A percentile compares a stretch with the other conserved stretches of the same genome.
Evolutionary conservation across 2,113 vertebrate species (phyloP).

Genomic region (Elaphurus davidianus): DNA sequence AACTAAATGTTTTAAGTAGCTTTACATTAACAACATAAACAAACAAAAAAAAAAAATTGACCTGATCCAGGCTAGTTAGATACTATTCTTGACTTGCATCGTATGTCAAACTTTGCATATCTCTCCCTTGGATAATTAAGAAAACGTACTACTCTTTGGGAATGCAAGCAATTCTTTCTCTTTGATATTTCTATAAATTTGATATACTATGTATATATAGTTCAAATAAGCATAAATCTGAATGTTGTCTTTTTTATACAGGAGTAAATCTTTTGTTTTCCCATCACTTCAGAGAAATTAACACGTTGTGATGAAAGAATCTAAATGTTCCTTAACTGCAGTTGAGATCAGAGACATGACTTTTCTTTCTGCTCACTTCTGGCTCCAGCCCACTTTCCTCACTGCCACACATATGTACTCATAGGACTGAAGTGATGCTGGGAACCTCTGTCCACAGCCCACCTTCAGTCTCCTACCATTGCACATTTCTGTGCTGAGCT

Average conservation of each 20-base stretch:
- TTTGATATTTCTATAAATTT: neutral
- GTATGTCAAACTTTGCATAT: neutral
- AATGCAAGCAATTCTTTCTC: neutral
- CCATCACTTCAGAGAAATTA: neutral
- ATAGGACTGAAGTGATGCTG: neutral
- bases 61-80: neutral
- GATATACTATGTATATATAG: neutral
- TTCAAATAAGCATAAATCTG: neutral
- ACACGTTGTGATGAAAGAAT: neutral
- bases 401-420: neutral
- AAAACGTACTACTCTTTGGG: neutral
- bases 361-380: neutral
- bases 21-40: neutral
- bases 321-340: neutral
- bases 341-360: neutral
- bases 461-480: neutral
- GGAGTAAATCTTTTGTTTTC: neutral
- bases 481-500: neutral
- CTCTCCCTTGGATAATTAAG: neutral
- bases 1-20: neutral
- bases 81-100: neutral
- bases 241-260: conserved; percentile 22
- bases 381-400: neutral
- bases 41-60: neutral
- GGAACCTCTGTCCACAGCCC: neutral